phyloP scores from a whole-genome alignment of 2,113 vertebrate genomes.

The Rhabdornis inornatus region DNA sequence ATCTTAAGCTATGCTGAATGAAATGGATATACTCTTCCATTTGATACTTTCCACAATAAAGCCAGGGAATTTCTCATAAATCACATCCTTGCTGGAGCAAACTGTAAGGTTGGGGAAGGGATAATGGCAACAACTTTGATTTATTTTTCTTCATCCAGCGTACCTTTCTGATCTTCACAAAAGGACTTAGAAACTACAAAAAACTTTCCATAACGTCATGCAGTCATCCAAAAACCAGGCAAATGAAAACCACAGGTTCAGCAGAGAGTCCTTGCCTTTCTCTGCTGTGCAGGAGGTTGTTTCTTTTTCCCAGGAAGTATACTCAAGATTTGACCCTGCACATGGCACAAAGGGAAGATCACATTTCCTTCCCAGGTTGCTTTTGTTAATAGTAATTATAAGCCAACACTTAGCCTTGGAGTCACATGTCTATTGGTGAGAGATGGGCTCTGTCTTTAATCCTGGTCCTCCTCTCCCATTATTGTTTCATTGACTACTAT shows the following conservation, averaged over 20 bases:
- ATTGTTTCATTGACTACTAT: slow-evolving; percentile 63
- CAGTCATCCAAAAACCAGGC: not conserved
- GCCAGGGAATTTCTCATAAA: slow-evolving; percentile 19
- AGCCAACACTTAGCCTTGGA: slow-evolving; percentile 30
- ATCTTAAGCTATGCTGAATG: not conserved
- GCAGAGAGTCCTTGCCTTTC: not conserved
- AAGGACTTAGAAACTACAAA: not conserved
- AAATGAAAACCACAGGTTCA: slow-evolving; percentile 10
- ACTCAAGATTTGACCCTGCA: slow-evolving; percentile 13
- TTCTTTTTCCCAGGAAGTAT: slow-evolving; percentile 1
- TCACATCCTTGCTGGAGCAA: not conserved
- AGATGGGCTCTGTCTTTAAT: slow-evolving; percentile 40
- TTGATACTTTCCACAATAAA: slow-evolving; percentile 24
- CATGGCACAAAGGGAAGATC: slow-evolving; percentile 7
- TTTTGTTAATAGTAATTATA: slow-evolving; percentile 50
- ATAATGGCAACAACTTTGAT: slow-evolving; percentile 2
- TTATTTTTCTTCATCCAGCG: not conserved
- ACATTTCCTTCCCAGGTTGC: slow-evolving; percentile 36
- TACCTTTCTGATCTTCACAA: slow-evolving; percentile 1
- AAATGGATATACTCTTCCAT: slow-evolving; percentile 5
- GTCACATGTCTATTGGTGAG: slow-evolving; percentile 42
- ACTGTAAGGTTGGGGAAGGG: not conserved
- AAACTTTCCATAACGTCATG: not conserved
- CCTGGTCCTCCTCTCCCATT: slow-evolving; percentile 46
- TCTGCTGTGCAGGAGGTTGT: not conserved